Evolutionary conservation across 2,797 vertebrate genomes (phyloP).

Genomic region (Crenichthys baileyi): DNA sequence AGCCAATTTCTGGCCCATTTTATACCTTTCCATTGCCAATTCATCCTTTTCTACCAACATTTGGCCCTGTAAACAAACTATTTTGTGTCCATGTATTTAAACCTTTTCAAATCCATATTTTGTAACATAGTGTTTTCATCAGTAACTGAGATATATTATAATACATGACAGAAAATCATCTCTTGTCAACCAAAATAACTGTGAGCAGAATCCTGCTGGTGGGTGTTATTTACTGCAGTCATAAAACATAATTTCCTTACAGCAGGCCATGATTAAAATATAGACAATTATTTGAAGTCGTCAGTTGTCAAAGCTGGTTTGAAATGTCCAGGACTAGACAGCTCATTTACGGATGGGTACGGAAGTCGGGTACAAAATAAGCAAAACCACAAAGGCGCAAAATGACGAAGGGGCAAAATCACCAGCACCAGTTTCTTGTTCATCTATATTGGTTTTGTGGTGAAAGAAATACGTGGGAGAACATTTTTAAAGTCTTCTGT

Average conservation of each 20-base stretch:
- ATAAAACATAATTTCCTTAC: background rate
- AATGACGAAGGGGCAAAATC: background rate
- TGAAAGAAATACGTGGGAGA: background rate
- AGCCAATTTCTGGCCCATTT: background rate
- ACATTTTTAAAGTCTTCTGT: background rate
- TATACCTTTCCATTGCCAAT: background rate
- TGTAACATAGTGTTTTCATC: background rate
- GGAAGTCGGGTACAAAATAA: background rate
- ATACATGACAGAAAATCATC: background rate
- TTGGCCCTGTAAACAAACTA: background rate
- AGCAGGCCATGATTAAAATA: background rate
- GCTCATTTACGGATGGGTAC: background rate
- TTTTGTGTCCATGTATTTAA: background rate
- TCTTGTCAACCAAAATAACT: background rate
- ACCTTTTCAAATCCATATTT: background rate
- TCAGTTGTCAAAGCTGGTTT: background rate
- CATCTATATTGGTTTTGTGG: background rate
- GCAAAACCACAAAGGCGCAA: background rate
- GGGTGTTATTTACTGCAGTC: background rate
- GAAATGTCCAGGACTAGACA: background rate
- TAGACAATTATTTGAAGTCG: background rate
- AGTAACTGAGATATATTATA: background rate
- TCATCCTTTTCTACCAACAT: background rate
- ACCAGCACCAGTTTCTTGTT: background rate
- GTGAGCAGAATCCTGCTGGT: background rate